Evolutionary conservation across 2,888 invertebrate species (phyloP).

Genomic region (Sesia bembeciformis): DNA sequence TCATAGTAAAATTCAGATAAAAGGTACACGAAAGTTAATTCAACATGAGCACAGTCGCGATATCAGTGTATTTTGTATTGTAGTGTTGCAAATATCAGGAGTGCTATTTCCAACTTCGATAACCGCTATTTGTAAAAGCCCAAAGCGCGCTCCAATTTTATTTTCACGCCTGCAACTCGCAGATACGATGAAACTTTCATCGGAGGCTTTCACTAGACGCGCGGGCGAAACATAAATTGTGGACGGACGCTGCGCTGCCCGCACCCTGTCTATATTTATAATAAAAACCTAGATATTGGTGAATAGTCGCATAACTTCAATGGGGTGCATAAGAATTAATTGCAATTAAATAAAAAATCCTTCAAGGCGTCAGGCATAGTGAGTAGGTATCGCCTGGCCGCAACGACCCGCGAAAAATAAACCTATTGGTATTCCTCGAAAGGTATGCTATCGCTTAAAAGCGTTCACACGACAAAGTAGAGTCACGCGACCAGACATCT

Average conservation of each 20-base stretch:
- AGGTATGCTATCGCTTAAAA: no score
- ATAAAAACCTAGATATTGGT: background rate
- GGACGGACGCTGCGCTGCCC: conserved; percentile 15
- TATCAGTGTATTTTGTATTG: background rate
- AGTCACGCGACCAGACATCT: no score
- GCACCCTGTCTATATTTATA: conserved; percentile 11
- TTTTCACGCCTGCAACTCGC: conserved; percentile 64
- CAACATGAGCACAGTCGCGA: background rate
- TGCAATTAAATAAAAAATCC: no score
- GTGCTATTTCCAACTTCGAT: conserved; percentile 4
- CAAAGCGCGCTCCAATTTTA: conserved; percentile 42
- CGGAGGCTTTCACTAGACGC: conserved; percentile 50
- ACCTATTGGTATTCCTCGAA: no score
- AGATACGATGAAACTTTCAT: conserved; percentile 69
- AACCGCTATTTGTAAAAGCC: conserved; percentile 10
- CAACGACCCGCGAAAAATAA: no score
- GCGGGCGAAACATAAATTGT: conserved; percentile 50
- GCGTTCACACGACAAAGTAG: no score
- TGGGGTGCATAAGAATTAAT: background rate
- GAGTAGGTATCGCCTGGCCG: no score
- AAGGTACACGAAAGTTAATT: no score
- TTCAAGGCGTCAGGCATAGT: no score
- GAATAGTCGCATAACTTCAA: background rate
- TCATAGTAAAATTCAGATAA: no score
- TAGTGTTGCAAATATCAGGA: background rate